These are phyloP conservation scores for Pogonocichla stellata DNA, from an alignment of 2,113 vertebrate species.

Conservation along the genomic window DNA sequence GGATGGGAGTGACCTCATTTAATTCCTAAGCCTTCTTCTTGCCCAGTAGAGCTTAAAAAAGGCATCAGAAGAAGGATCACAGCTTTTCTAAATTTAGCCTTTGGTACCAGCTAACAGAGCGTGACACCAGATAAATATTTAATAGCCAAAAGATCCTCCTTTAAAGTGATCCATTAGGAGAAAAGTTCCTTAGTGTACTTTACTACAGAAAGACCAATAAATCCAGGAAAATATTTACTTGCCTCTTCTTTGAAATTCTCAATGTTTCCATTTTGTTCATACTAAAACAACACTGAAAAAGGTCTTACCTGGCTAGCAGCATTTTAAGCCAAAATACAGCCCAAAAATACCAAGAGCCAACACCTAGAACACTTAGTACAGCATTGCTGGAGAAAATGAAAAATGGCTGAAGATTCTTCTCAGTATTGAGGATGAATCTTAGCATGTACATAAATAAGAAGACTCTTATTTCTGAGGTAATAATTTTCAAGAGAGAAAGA, in stretches of 20 bases:
- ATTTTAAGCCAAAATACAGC: not conserved
- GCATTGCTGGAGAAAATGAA: not conserved
- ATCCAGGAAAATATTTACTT: not conserved
- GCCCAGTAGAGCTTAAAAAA: slow-evolving; percentile 31
- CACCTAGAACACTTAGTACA: not conserved
- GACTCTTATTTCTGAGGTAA: not conserved
- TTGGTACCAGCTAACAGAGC: not conserved
- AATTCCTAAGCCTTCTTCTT: slow-evolving; percentile 50
- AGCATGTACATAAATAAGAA: not conserved
- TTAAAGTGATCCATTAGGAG: not conserved
- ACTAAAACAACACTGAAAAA: not conserved
- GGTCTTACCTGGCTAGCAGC: not conserved
- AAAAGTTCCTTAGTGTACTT: not conserved
- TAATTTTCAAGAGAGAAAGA: not conserved
- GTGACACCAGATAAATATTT: slow-evolving; percentile 40
- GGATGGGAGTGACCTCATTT: slow-evolving; percentile 50
- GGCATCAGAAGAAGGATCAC: slow-evolving; percentile 45
- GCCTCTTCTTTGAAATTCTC: not conserved
- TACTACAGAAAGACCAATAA: not conserved
- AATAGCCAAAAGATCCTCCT: not conserved
- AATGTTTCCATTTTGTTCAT: not conserved
- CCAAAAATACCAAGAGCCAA: not conserved
- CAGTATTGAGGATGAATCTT: not conserved
- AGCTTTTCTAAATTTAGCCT: slow-evolving; percentile 56
- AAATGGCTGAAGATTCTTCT: not conserved